Evolutionary conservation across 2,113 vertebrate genomes (phyloP), one percentile per base, ranked within the genome.

Genomic region (Leptodactylus fuscus): DNA sequence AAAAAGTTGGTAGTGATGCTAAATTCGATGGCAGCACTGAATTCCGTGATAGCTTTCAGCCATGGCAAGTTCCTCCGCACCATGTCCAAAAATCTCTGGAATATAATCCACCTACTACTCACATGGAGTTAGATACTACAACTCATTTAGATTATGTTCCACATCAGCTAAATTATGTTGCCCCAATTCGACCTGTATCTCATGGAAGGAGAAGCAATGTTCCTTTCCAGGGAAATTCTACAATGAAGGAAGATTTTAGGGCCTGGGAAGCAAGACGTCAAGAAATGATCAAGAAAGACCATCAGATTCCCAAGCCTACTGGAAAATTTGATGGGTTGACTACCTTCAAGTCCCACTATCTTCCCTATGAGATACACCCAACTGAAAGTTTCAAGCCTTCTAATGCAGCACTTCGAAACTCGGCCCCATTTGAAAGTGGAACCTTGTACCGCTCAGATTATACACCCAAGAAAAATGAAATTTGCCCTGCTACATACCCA

Each of bases 331-430:
- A 95, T 15, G 90, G 88, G 24, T 85, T 94, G 89, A 96, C 94
- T 69, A 97, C 95, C 1, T 97, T 94, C 90, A 93, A 89, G 82
- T 92, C 93, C 75, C 95, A 97, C 87, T 97, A 92, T 24, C 20
- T 88, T 82, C 93, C 92, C 0, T 94, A 96, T 70, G 85, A 89
- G 46, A 75, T 92, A 51, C 86, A 88, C 41, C 93, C 93, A 29
- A 87, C 83, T 4, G 73, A 65, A 70, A 96, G 94, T 65, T 96
- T 87, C 89, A 96, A 91, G 89, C 95, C 96, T 10, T 13, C 62
- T 4, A 58, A 62, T 0, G 12, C 76, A 1, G 12, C 90, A 1
- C 0, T 88, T 27, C 71, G 69, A 20, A 90, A 71, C 5, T 75
- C 88, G 0, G 86, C 15, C 46, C 94, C 92, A 3, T 93, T 97